These are phyloP conservation scores for Baccha elongata DNA, from an alignment of 2,888 invertebrate species.

Conservation along the genomic window DNA sequence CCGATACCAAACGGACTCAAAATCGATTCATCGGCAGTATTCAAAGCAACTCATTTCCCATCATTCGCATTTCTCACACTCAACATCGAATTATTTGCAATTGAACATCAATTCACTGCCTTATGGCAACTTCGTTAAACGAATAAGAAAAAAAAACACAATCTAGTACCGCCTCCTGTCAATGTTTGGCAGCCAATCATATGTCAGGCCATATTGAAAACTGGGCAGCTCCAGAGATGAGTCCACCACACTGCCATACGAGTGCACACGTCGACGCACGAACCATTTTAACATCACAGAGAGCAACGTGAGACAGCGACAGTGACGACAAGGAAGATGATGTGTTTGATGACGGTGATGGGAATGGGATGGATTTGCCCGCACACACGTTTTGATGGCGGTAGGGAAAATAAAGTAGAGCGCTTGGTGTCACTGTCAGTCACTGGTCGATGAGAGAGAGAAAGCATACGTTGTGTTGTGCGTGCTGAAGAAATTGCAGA, in stretches of 20 bases:
- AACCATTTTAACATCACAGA: constrained; percentile 35
- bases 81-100: constrained; percentile 4
- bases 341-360: constrained; percentile 48
- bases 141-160: constrained; percentile 44
- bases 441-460: constrained; percentile 49
- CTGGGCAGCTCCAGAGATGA: constrained; percentile 76
- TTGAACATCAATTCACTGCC: neutral
- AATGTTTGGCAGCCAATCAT: constrained; percentile 76
- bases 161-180: constrained; percentile 75
- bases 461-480: constrained; percentile 53
- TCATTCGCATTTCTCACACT: constrained; percentile 43
- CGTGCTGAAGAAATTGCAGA: constrained; percentile 65
- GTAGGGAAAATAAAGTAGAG: constrained; percentile 58
- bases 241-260: constrained; percentile 61
- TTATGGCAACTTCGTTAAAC: constrained; percentile 42
- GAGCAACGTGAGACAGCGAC: constrained; percentile 52
- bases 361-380: constrained; percentile 70
- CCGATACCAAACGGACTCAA: no score
- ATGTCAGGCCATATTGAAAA: constrained; percentile 79
- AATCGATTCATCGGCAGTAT: constrained; percentile 31
- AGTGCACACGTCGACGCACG: constrained; percentile 64
- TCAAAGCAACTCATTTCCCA: neutral
- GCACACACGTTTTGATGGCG: constrained; percentile 48
- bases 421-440: constrained; percentile 61
- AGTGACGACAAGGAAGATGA: constrained; percentile 56